A percentile compares a stretch with the other conserved stretches of the same genome.
These are phyloP conservation scores for Eunapius fragilis DNA, from an alignment of 37 sponge, comb jelly and placozoan genomes.

Conservation along the genomic window DNA sequence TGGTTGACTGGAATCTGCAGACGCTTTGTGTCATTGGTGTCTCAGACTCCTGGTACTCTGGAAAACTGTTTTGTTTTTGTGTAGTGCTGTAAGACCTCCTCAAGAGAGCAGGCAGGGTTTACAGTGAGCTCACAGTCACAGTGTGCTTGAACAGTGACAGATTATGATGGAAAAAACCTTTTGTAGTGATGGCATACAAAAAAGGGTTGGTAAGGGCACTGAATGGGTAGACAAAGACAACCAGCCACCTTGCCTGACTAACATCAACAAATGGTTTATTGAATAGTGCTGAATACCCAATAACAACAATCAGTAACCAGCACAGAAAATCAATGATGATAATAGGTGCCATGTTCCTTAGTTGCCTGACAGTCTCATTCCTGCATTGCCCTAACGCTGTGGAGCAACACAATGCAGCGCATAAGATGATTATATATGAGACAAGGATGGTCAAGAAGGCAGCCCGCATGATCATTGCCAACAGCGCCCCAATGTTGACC, in stretches of 20 bases:
- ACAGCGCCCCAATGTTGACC: constrained; percentile 47
- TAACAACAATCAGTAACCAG: constrained; percentile 75
- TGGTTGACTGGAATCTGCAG: background rate
- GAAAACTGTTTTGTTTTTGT: background rate
- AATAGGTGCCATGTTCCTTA: constrained; percentile 54
- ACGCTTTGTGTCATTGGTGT: background rate
- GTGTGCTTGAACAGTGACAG: constrained; percentile 1
- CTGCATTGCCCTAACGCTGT: constrained; percentile 15
- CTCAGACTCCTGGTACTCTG: background rate
- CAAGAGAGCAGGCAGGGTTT: constrained; percentile 35
- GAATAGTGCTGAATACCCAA: constrained; percentile 63
- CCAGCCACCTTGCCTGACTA: too few relatives aligned
- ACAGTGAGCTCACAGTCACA: background rate
- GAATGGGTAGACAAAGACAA: too few relatives aligned
- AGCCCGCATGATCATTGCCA: constrained; percentile 44
- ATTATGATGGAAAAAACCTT: constrained; percentile 44
- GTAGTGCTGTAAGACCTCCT: background rate
- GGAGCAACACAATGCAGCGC: constrained; percentile 12
- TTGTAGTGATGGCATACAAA: constrained; percentile 80
- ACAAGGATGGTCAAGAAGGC: constrained; percentile 54
- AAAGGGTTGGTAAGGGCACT: too few relatives aligned
- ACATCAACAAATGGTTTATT: background rate
- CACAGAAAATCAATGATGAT: constrained; percentile 70
- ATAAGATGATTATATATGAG: constrained; percentile 55
- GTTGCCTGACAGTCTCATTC: constrained; percentile 2